Conservation (phyloP, 2,797 vertebrate species). For the Gorsachius magnificus region DNA sequence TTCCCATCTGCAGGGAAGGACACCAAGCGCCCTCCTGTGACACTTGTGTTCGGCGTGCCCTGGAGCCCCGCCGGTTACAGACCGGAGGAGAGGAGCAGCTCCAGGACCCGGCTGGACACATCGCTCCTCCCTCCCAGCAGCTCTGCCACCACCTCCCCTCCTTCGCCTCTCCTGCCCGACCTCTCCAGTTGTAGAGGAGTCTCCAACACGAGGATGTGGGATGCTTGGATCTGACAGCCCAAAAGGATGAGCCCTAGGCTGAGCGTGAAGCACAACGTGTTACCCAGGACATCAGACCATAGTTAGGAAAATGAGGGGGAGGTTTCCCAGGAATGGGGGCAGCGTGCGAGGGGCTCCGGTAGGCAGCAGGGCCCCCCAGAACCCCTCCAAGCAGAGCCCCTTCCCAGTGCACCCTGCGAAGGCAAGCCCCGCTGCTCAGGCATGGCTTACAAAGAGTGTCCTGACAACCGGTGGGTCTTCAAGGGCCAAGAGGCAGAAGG, state of each 20-base stretch:
- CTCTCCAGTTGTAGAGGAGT: background rate
- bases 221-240: background rate
- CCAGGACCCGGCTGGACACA: background rate
- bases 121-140: background rate
- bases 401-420: background rate
- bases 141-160: background rate
- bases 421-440: background rate
- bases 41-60: background rate
- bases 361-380: background rate
- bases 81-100: background rate
- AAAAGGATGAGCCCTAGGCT: background rate
- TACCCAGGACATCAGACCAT: background rate
- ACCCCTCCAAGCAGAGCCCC: background rate
- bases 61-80: accelerated
- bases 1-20: background rate
- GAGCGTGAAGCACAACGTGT: background rate
- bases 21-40: background rate
- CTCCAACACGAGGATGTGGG: background rate
- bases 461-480: background rate
- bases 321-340: background rate
- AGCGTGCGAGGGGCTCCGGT: background rate
- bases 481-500: background rate
- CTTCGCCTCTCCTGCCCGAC: background rate
- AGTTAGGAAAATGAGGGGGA: background rate
- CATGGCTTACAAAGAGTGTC: background rate